Conservation (phyloP, 2,888 invertebrate genomes). For the Oligia latruncula region DNA sequence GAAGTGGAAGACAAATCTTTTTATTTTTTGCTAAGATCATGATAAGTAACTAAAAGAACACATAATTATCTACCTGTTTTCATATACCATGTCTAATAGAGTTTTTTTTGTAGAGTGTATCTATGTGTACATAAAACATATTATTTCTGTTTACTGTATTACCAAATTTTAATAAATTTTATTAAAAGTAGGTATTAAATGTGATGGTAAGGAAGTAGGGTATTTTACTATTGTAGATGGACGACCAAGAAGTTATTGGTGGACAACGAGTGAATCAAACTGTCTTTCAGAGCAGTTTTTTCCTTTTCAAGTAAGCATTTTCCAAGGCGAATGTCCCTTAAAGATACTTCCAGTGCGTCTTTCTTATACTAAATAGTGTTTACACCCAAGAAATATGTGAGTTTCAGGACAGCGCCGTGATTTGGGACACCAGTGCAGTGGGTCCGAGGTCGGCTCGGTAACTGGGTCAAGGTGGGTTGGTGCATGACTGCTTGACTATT, state of each 20-base stretch:
- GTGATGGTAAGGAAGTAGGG: too few relatives aligned
- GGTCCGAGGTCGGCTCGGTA: conserved; percentile 30
- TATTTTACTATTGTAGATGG: not conserved
- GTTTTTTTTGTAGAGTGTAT: not conserved
- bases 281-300: not conserved
- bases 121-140: not conserved
- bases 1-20: not conserved
- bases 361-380: conserved; percentile 8
- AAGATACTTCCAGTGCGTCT: not conserved
- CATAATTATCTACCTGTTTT: not conserved
- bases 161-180: not conserved
- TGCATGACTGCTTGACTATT: not conserved
- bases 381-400: conserved; percentile 1
- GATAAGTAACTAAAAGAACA: not conserved
- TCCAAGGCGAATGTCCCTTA: not conserved
- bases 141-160: not conserved
- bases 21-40: too few relatives aligned
- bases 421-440: conserved; percentile 43
- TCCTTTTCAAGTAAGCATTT: not conserved
- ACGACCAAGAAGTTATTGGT: not conserved
- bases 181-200: too few relatives aligned
- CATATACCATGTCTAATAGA: not conserved
- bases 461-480: conserved; percentile 48
- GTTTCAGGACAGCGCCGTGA: conserved; percentile 39
- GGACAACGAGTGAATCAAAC: not conserved